Evolutionary conservation across 2,888 invertebrate genomes (phyloP).

Genomic region (Dicycla oo): DNA sequence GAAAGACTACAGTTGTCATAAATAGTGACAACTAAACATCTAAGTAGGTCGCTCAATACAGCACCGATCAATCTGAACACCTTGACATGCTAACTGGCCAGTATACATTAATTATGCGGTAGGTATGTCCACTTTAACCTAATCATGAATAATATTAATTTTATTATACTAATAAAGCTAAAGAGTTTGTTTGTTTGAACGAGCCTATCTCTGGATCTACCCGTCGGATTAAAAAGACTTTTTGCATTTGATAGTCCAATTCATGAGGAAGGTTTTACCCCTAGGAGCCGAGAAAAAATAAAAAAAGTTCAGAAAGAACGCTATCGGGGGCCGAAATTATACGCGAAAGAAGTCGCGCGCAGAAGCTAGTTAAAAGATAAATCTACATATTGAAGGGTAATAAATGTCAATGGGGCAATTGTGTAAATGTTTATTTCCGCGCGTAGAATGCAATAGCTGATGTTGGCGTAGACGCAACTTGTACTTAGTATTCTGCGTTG

Average conservation of each 20-base stretch:
- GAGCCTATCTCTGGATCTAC: too few relatives aligned
- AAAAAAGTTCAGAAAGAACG: too few relatives aligned
- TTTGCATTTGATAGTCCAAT: too few relatives aligned
- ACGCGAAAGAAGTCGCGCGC: too few relatives aligned
- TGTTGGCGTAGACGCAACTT: conserved; percentile 5
- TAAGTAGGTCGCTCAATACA: conserved; percentile 63
- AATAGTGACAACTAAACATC: conserved; percentile 29
- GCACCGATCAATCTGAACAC: conserved; percentile 43
- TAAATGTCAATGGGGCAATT: conserved; percentile 25
- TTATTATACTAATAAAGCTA: too few relatives aligned
- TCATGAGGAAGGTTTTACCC: too few relatives aligned
- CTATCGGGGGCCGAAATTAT: too few relatives aligned
- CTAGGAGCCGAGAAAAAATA: too few relatives aligned
- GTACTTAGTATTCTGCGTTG: conserved; percentile 20
- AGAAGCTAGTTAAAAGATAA: not conserved
- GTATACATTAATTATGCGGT: conserved; percentile 34
- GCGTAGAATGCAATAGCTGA: not conserved
- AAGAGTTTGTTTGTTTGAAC: too few relatives aligned
- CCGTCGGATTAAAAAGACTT: too few relatives aligned
- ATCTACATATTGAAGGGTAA: conserved; percentile 11
- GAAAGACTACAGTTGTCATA: conserved; percentile 25
- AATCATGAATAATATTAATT: conserved; percentile 21
- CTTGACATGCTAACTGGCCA: conserved; percentile 58
- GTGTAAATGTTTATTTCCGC: conserved; percentile 23
- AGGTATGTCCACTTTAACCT: conserved; percentile 7